Conservation (phyloP, 1,140 invertebrate species). For the Coelopa frigida region DNA sequence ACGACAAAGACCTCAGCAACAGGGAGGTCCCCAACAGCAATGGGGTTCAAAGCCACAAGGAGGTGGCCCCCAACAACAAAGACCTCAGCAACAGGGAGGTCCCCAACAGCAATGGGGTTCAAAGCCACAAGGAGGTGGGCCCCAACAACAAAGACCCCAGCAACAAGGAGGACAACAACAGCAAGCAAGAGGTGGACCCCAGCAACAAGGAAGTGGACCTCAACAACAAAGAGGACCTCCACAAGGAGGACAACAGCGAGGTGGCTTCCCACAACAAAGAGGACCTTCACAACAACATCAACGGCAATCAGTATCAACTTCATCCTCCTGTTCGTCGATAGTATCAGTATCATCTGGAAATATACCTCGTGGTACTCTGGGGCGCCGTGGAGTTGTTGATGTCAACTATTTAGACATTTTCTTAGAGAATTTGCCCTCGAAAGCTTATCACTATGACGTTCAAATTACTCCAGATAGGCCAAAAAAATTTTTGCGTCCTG, state of each 20-base stretch:
- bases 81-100: slow-evolving; percentile 9
- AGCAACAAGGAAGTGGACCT: background rate
- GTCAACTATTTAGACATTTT: slow-evolving; percentile 53
- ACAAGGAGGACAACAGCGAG: slow-evolving; percentile 8
- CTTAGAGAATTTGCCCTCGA: slow-evolving; percentile 43
- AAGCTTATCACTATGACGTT: slow-evolving; percentile 51
- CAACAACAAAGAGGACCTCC: slow-evolving; percentile 5
- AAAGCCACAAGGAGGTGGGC: no score
- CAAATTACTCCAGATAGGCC: slow-evolving; percentile 48
- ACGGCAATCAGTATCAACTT: background rate
- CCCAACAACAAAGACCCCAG: background rate
- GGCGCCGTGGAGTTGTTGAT: slow-evolving; percentile 45
- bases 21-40: slow-evolving; percentile 5
- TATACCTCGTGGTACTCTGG: slow-evolving; percentile 42
- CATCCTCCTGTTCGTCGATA: no score
- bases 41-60: no score
- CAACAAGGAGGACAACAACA: slow-evolving; percentile 13
- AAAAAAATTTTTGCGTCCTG: slow-evolving; percentile 43
- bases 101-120: no score
- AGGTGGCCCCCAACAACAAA: slow-evolving; percentile 5
- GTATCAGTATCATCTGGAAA: slow-evolving; percentile 3
- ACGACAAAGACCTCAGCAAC: slow-evolving; percentile 11
- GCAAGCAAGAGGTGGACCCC: background rate
- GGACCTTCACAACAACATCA: background rate
- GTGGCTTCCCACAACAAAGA: slow-evolving; percentile 9